Evolutionary conservation across 2,113 vertebrate species (phyloP).

Genomic region (Phocoena sinus): DNA sequence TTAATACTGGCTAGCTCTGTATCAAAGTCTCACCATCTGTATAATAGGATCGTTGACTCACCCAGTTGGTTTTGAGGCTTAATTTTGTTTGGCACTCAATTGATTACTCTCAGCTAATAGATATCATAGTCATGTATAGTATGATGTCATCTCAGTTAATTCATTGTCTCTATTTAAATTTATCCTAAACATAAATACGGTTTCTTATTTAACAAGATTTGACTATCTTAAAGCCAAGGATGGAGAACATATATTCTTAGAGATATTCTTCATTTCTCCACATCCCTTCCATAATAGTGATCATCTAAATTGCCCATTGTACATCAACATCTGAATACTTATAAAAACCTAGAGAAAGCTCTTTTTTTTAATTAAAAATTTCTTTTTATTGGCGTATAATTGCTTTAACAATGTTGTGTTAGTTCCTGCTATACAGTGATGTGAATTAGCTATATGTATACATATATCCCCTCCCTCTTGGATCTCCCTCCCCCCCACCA

Average conservation of each 20-base stretch:
- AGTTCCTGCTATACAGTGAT: too few species aligned
- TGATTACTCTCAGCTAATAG: background rate
- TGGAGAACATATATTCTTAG: background rate
- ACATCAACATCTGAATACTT: background rate
- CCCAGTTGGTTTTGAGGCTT: background rate
- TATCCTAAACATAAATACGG: background rate
- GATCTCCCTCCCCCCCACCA: too few species aligned
- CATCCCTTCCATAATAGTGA: background rate
- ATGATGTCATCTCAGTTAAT: background rate
- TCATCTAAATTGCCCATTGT: background rate
- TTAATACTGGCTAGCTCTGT: background rate
- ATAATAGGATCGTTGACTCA: background rate
- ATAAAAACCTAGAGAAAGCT: background rate
- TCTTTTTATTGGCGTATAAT: too few species aligned
- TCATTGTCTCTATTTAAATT: background rate
- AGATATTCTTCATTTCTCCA: background rate
- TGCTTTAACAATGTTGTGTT: too few species aligned
- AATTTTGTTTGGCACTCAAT: constrained; percentile 23
- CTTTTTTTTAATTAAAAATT: background rate
- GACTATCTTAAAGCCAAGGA: background rate
- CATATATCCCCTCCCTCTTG: too few species aligned
- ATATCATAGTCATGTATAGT: background rate
- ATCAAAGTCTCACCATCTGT: background rate
- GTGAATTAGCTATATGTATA: too few species aligned
- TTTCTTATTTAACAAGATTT: background rate